Base-by-base conservation (phyloP, 2,797 vertebrate species). In the Poeciliopsis turneri region DNA sequence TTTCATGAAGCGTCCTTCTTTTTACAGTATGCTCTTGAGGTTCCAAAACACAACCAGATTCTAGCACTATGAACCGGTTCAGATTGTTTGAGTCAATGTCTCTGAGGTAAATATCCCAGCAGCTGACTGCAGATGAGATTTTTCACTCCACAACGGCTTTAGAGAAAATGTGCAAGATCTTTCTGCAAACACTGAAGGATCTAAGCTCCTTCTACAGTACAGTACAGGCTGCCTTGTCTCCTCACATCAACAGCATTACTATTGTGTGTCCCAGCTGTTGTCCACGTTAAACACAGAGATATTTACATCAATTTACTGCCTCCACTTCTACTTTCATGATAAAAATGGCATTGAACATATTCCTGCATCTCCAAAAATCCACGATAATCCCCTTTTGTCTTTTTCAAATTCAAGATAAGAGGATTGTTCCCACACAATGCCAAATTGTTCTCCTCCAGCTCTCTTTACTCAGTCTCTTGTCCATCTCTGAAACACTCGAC, bases 351-450 rank as follows among this genome's bases (percentile, higher is more conserved):
- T 20, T 18, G 13, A 41, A 12, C 20, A 41, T 41, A 68, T 41
- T 68, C 36, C 18, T 23, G 7, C 64, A 68, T 68, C 10, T 39
- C 18, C 64, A 39, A 39, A 68, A 41, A 41, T 39, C 8, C 64
- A 12, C 36, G 0, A 39, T 23, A 68, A 68, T 39, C 39, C 18
- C 11, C 11, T 25, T 69, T 43, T 69, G 39, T 69, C 66, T 43
- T 43, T 69, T 25, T 69, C 23, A 69, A 69, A 69, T 41, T 69
- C 66, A 43, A 69, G 66, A 69, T n/a, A 25, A 68, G 64, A 68
- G 20, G 23, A 68, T 41, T 68, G 64, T 41, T 25, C 36, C 36
- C 36, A 6, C 64, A 68, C 36, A n/a, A 68, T 41, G 64, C 64
- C 39, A 41, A 25, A 68, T 25, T 43, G 11, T 20, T 43, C 39